Evolutionary conservation across 2,888 invertebrate genomes (phyloP).

Genomic region (Acrobeloides nanus): DNA sequence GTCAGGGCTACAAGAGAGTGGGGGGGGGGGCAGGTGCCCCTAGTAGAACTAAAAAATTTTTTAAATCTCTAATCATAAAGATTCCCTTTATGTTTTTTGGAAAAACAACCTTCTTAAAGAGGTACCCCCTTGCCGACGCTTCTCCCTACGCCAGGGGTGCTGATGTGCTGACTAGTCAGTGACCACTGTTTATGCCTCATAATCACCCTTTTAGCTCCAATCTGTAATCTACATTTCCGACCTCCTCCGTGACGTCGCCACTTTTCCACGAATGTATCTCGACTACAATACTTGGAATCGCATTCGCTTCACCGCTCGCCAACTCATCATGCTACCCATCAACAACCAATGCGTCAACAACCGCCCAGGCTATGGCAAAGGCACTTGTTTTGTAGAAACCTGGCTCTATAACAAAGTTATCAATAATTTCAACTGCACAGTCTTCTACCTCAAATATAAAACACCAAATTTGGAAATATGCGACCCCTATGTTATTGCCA

Average conservation of each 20-base stretch:
- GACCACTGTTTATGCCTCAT: too few species aligned
- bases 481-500: conserved; percentile 13
- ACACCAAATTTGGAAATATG: conserved; percentile 11
- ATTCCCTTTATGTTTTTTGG: too few species aligned
- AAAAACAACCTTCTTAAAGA: too few species aligned
- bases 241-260: conserved; percentile 8
- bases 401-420: conserved; percentile 13
- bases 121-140: too few species aligned
- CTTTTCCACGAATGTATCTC: conserved; percentile 26
- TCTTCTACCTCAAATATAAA: conserved; percentile 18
- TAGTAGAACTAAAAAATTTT: too few species aligned
- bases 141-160: too few species aligned
- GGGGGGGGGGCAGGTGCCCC: too few species aligned
- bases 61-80: too few species aligned
- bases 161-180: too few species aligned
- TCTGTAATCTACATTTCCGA: conserved; percentile 13
- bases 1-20: too few species aligned
- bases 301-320: conserved; percentile 10
- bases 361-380: conserved; percentile 6
- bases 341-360: conserved; percentile 8
- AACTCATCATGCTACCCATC: conserved; percentile 13
- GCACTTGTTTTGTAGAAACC: conserved; percentile 11
- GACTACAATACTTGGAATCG: conserved; percentile 17
- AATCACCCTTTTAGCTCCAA: conserved; percentile 10
- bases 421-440: conserved; percentile 16